Evolutionary conservation across 2,888 invertebrate genomes (phyloP).

Genomic region (Acanthococcus lagerstroemiae): DNA sequence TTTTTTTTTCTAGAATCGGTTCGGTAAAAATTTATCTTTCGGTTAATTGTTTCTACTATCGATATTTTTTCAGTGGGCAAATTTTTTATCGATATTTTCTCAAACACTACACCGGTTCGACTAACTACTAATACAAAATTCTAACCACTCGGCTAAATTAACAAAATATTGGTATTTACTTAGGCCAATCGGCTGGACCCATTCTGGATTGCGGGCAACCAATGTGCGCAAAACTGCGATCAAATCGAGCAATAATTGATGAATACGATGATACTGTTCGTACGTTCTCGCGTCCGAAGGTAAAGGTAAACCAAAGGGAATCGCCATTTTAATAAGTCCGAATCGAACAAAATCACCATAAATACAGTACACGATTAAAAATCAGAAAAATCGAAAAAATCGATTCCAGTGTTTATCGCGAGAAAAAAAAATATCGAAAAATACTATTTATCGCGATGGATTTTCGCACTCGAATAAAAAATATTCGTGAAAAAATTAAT

Average conservation of each 20-base stretch:
- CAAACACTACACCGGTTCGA: too few relatives aligned
- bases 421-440: conserved; percentile 6
- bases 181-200: background rate
- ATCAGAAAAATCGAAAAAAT: too few relatives aligned
- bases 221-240: conserved; percentile 6
- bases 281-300: conserved; percentile 17
- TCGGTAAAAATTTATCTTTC: too few relatives aligned
- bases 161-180: too few relatives aligned
- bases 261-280: conserved; percentile 22
- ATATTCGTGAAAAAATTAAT: background rate
- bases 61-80: too few relatives aligned
- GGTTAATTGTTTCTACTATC: too few relatives aligned
- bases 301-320: conserved; percentile 20
- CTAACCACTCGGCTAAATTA: too few relatives aligned
- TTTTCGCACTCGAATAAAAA: background rate
- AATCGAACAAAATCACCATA: background rate
- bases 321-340: conserved; percentile 23
- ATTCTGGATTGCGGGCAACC: background rate
- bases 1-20: too few relatives aligned
- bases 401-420: too few relatives aligned
- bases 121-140: too few relatives aligned
- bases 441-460: background rate
- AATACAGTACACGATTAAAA: background rate
- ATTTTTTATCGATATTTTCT: too few relatives aligned
- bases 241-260: conserved; percentile 23